Base-by-base conservation (phyloP, 2,888 invertebrate genomes). In the Athripsodes cinereus region DNA sequence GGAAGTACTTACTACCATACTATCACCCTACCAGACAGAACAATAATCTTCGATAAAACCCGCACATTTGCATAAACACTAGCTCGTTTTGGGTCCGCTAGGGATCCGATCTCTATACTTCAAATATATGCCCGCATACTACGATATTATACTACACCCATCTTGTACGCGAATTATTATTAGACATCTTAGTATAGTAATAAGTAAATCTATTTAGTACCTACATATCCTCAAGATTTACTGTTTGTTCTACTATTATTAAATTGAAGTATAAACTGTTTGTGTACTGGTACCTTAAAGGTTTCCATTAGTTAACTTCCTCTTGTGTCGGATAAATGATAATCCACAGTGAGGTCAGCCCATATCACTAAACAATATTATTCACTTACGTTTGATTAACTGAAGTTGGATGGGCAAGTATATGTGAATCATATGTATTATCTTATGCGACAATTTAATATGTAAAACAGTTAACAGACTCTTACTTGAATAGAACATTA, bases 31-130 rank as follows among this genome's bases (percentile, higher is more conserved):
- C 53, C 59, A 58, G 58, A 59, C 75, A 74, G 74, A 76, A 79
- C 79, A 78, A 79, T 79, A 78, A 79, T 79, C 78, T 78, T 73
- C 75, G 79, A 79, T 79, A 79, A 79, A 77, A 76, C 79, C 79
- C 79, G 79, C 79, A 79, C 79, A 79, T 79, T 79, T 79, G 79
- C 79, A 79, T 79, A 60, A 64, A 64, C 60, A 64, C 64, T 58
- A 49, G 61, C 55, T 56, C 58, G 59, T 54, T 60, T 40, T 55
- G 35, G 57, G 57, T 46, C 21, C 53, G 52, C 18, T 13, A 48
- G 52, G 51, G 54, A 53, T 50, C 20, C 34, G 22, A 44, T 31
- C 20, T n/a, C n/a, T 26, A 26, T 26, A 26, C 35, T 18, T 51
- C 18, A 16, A 8, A 47, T 52, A 50, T 51, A 31, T 3, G 52